A percentile compares a stretch with the other conserved stretches of the same genome.
These are phyloP conservation scores for Parazoanthus darwini DNA, from an alignment of 92 coral and sea anemone species.

Conservation along the genomic window DNA sequence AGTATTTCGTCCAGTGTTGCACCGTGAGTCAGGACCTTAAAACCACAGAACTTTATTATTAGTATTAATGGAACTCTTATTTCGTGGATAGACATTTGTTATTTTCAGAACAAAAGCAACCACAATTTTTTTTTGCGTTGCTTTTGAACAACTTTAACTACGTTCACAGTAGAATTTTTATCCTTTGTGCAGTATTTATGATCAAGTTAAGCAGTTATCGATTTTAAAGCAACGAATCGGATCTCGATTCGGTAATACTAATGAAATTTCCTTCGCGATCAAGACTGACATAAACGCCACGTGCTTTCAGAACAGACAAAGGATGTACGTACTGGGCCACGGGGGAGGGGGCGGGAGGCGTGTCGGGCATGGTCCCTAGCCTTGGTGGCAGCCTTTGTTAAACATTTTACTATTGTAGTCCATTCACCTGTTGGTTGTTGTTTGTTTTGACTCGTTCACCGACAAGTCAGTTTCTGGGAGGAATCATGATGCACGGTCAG, in stretches of 20 bases:
- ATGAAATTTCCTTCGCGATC: neutral
- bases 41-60: too few species aligned
- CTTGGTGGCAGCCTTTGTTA: neutral
- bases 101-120: neutral
- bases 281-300: neutral
- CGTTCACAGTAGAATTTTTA: too few species aligned
- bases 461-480: neutral
- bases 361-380: neutral
- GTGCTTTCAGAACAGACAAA: neutral
- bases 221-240: neutral
- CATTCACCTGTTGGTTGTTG: neutral
- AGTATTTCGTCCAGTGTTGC: too few species aligned
- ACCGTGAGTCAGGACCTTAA: too few species aligned
- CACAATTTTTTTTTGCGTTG: neutral
- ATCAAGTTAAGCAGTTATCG: neutral
- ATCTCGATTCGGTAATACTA: neutral
- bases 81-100: too few species aligned
- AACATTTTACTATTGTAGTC: neutral
- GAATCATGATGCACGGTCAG: too few species aligned
- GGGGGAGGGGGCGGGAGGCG: neutral
- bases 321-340: neutral
- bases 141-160: neutral
- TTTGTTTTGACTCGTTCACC: slow-evolving; percentile 9
- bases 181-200: neutral
- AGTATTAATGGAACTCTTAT: too few species aligned